Percentiles rank a stretch among this genome's conserved stretches.
Evolutionary conservation across 2,888 invertebrate species (phyloP).

Genomic region (Cerastoderma edule): DNA sequence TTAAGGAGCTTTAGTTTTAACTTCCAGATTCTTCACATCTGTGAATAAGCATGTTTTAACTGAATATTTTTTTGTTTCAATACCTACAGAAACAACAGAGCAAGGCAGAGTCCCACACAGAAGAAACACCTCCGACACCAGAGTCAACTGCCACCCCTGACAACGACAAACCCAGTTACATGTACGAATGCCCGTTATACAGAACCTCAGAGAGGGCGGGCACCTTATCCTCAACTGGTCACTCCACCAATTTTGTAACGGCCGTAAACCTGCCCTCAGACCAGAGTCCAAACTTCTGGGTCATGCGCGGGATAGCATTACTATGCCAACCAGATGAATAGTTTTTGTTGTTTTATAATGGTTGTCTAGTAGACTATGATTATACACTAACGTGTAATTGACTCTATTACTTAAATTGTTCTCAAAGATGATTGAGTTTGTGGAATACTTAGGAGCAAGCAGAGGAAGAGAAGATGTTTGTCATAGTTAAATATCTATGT

Average conservation of each 20-base stretch:
- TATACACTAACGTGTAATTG: no score
- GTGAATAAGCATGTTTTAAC: neutral
- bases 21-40: no score
- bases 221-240: constrained; percentile 82
- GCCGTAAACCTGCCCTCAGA: constrained; percentile 79
- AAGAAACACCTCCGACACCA: constrained; percentile 2
- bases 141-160: neutral
- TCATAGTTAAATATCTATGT: no score
- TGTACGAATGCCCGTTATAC: constrained; percentile 83
- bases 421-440: no score
- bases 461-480: no score
- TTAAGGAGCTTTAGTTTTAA: no score
- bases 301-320: constrained; percentile 82
- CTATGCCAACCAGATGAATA: constrained; percentile 81
- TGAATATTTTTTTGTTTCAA: neutral
- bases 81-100: constrained; percentile 30
- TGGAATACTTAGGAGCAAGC: no score
- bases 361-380: no score
- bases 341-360: no score
- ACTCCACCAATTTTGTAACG: constrained; percentile 83
- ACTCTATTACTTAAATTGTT: no score
- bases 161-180: constrained; percentile 29
- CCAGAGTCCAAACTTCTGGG: constrained; percentile 79
- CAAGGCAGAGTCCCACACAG: constrained; percentile 3
- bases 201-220: constrained; percentile 82